Evolutionary conservation across 2,888 invertebrate genomes (phyloP), one percentile per base, ranked within the genome.

Genomic region (Sesamia inferens): DNA sequence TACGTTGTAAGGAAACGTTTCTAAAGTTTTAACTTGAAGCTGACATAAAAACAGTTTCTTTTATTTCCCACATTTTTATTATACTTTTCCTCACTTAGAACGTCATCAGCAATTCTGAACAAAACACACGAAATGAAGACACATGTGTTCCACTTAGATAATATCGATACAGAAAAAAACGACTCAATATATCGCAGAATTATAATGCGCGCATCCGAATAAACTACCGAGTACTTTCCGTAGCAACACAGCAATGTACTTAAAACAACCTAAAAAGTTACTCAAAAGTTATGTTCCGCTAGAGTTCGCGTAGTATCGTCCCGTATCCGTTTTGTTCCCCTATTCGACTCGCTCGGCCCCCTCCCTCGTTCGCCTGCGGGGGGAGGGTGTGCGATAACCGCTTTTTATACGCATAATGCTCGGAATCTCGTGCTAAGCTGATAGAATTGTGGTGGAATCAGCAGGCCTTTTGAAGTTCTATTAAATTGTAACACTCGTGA

Each of bases 381-480:
- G 79, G 88, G 89, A 82, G 89, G 88, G 88, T 80, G 84, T 88
- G 92, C 92, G 95, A 95, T 95, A 96, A 95, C 95, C 94, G 92
- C 94, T 95, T 95, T 96, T 96, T 95, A 94, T 95, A 94, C 95
- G 94, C 95, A 94, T 96, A 95, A 96, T 95, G 93, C 94, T 87
- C 89, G 92, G 94, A 94, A 94, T 95, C 94, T 92, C 93, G 91
- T 92, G 93, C 94, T 96, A 96, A 96, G 96, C 96, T 96, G 95
- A 96, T 96, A 94, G 96, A 96, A 96, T 96, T 95, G 96, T 94
- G 95, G 94, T 90, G 92, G 94, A 94, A 95, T 95, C 95, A 94
- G 93, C 94, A 94, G 93, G 93, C 95, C 96, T 94, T 95, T 96
- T 95, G 95, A 95, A 95, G 92, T 96, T 95, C 94, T 95, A 96